Conservation (phyloP, 2,113 vertebrate genomes). For the Microtus oregoni region DNA sequence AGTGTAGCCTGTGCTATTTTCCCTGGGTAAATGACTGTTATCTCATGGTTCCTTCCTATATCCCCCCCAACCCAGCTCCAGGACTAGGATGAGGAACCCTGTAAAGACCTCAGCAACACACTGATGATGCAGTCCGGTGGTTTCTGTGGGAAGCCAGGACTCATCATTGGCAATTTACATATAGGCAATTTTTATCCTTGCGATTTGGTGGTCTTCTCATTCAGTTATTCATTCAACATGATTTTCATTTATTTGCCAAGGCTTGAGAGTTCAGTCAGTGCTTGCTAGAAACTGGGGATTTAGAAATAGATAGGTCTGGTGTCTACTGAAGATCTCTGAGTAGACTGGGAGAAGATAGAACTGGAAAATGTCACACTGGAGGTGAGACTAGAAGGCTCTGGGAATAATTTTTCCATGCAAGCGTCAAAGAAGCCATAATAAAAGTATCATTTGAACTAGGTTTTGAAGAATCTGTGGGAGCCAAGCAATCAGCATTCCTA, state of each 20-base stretch:
- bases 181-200: constrained; percentile 9
- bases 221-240: constrained; percentile 19
- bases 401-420: background rate
- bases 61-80: background rate
- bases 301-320: background rate
- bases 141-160: constrained; percentile 6
- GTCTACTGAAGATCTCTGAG: background rate
- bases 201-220: background rate
- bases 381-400: background rate
- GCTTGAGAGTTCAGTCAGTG: background rate
- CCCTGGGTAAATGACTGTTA: background rate
- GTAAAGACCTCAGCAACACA: constrained; percentile 23
- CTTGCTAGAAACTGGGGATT: background rate
- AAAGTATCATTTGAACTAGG: constrained; percentile 36
- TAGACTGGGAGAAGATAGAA: background rate
- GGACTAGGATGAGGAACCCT: background rate
- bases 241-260: constrained; percentile 35
- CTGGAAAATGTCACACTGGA: background rate
- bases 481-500: constrained; percentile 15
- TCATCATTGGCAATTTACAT: background rate
- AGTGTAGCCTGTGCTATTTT: background rate
- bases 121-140: background rate
- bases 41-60: background rate
- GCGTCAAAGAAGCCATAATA: background rate
- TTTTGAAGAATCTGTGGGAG: constrained; percentile 57